phyloP scores from a whole-genome alignment of 2,113 vertebrate genomes.

The Platichthys stellatus region DNA sequence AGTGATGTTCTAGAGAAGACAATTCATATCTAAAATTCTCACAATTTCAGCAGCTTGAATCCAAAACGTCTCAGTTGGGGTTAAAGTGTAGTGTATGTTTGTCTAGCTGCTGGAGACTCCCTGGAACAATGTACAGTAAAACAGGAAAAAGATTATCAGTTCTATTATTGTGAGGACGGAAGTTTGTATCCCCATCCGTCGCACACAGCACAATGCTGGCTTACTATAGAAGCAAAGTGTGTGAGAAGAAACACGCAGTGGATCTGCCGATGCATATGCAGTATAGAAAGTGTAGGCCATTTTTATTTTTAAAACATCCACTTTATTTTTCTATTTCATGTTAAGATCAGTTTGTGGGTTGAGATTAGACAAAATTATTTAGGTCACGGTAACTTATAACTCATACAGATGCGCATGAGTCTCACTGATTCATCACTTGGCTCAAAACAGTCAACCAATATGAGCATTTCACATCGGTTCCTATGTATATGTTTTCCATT shows the following conservation, averaged over 20 bases:
- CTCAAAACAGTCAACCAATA: too few relatives aligned
- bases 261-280: neutral
- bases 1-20: neutral
- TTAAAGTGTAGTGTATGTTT: conserved; percentile 5
- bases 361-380: too few relatives aligned
- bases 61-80: conserved; percentile 6
- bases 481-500: too few relatives aligned
- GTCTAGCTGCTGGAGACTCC: conserved; percentile 15
- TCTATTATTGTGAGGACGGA: conserved; percentile 65
- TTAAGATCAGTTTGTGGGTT: too few relatives aligned
- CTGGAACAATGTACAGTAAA: conserved; percentile 63
- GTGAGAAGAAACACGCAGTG: conserved; percentile 50
- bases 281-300: too few relatives aligned
- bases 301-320: too few relatives aligned
- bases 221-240: conserved; percentile 49
- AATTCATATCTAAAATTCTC: neutral
- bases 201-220: conserved; percentile 62
- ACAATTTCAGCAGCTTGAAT: conserved; percentile 4
- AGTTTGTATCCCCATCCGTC: conserved; percentile 52
- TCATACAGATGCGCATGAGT: too few relatives aligned
- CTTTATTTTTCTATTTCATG: too few relatives aligned
- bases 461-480: too few relatives aligned
- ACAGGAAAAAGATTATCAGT: conserved; percentile 64
- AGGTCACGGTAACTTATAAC: too few relatives aligned
- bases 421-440: too few relatives aligned